Percentiles rank a stretch among this genome's conserved stretches.
Conservation (phyloP, 2,113 vertebrate species). For the Corythoichthys haematopterus region DNA sequence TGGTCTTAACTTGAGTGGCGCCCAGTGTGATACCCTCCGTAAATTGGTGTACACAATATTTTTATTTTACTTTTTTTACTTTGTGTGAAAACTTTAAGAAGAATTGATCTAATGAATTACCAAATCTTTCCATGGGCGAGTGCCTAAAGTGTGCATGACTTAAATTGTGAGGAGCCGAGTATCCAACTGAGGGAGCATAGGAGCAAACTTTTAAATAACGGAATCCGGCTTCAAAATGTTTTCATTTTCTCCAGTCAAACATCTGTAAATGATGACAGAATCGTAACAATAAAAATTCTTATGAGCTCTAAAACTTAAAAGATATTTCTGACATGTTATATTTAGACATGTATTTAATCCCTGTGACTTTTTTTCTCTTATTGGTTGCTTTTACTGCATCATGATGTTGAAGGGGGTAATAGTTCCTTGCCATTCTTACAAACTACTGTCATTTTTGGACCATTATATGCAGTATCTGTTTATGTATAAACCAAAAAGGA, state of each 20-base stretch:
- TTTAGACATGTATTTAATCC: background rate
- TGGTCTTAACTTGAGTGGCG: no score
- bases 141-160: slow-evolving; percentile 9
- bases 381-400: no score
- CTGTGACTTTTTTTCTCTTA: background rate
- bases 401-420: no score
- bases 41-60: no score
- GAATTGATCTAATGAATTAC: background rate
- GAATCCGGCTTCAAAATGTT: background rate
- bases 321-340: background rate
- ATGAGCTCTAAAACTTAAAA: background rate
- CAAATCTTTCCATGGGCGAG: background rate
- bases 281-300: background rate
- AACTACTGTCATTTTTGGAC: no score
- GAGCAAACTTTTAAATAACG: background rate
- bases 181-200: slow-evolving; percentile 17
- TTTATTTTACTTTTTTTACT: no score
- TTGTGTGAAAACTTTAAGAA: no score
- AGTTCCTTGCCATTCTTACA: no score
- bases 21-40: no score
- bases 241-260: background rate
- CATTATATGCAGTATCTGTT: no score
- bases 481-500: no score
- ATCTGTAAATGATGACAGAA: background rate
- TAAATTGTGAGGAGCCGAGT: slow-evolving; percentile 18